phyloP scores from a whole-genome alignment of 1,140 invertebrate species.

The Platyscapa corneri region DNA sequence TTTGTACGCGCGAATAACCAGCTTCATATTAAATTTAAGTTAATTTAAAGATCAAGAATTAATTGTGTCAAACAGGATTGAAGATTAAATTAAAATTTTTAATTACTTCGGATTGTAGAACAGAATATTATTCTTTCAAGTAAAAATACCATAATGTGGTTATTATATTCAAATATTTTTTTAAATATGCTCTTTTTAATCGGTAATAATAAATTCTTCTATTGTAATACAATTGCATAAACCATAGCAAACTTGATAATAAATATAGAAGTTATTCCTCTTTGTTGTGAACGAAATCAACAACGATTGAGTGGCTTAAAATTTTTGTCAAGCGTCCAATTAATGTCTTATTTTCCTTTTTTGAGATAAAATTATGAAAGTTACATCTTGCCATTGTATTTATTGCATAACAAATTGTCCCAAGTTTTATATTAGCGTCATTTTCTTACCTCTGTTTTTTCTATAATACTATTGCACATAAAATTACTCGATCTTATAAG shows the following conservation, averaged over 20 bases:
- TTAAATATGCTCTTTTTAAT: too few relatives aligned
- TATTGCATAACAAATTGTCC: neutral
- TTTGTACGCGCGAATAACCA: too few relatives aligned
- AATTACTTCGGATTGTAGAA: neutral
- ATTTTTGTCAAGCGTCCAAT: neutral
- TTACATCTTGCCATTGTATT: neutral
- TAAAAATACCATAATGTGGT: neutral
- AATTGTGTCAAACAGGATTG: neutral
- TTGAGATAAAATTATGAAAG: neutral
- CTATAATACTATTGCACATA: neutral
- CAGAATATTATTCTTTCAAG: neutral
- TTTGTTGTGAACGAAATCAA: too few relatives aligned
- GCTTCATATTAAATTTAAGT: neutral
- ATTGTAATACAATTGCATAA: too few relatives aligned
- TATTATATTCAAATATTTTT: too few relatives aligned
- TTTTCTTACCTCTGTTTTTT: neutral
- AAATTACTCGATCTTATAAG: neutral
- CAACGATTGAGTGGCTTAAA: too few relatives aligned
- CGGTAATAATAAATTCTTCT: too few relatives aligned
- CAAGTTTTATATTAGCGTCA: neutral
- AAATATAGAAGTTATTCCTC: too few relatives aligned
- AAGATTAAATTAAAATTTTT: neutral
- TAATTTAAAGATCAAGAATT: neutral
- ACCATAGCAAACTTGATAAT: too few relatives aligned
- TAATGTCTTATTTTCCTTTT: neutral